Conservation (phyloP, 2,888 invertebrate genomes). For the Bugulina stolonifera region DNA sequence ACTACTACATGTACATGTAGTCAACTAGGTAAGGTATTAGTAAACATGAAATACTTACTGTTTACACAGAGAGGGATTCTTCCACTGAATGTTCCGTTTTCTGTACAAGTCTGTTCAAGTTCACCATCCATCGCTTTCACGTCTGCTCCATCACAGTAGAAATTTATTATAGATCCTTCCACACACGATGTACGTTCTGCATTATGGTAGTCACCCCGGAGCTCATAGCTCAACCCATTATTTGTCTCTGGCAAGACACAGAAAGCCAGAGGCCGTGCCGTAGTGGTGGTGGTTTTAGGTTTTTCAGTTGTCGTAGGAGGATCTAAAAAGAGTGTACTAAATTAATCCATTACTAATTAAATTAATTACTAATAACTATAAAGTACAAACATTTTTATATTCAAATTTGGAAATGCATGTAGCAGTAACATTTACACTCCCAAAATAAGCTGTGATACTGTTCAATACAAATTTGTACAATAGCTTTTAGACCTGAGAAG, state of each 20-base stretch:
- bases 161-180: neutral
- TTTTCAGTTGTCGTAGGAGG: neutral
- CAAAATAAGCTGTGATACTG: too few relatives aligned
- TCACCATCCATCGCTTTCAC: neutral
- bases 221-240: neutral
- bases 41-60: conserved; percentile 1
- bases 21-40: too few relatives aligned
- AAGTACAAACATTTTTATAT: too few relatives aligned
- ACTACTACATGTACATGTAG: too few relatives aligned
- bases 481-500: too few relatives aligned
- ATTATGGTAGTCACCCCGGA: neutral
- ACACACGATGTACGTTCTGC: neutral
- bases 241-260: neutral
- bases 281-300: neutral
- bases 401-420: too few relatives aligned
- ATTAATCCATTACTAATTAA: too few relatives aligned
- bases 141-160: neutral
- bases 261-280: neutral
- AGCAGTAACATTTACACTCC: too few relatives aligned
- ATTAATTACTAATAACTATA: too few relatives aligned
- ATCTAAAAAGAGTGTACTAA: neutral
- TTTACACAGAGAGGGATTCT: neutral
- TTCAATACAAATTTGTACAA: too few relatives aligned
- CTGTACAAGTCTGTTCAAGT: neutral
- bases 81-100: neutral